A percentile compares a stretch with the other conserved stretches of the same genome.
Evolutionary conservation across 2,797 vertebrate species (phyloP).

Genomic region (Eutrigla gurnardus): DNA sequence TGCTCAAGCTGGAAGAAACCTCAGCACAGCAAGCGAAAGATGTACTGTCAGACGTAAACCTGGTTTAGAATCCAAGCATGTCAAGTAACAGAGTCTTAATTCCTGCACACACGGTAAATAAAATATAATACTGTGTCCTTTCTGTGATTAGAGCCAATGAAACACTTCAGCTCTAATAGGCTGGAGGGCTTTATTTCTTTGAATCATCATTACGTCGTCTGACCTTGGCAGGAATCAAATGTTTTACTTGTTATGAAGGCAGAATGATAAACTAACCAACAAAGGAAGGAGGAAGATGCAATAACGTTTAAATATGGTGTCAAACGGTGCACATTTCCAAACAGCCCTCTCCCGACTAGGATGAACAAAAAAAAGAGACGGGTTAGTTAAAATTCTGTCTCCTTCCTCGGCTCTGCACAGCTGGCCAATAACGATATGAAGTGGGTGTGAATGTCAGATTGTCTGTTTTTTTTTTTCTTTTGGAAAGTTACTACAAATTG

Average conservation of each 20-base stretch:
- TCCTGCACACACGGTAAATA: slow-evolving; percentile 7
- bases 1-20: slow-evolving; percentile 36
- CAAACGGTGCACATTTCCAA: not conserved
- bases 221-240: not conserved
- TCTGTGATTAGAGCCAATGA: not conserved
- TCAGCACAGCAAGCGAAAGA: slow-evolving; percentile 41
- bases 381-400: not conserved
- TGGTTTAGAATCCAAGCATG: slow-evolving; percentile 27
- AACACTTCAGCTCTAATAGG: not conserved
- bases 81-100: slow-evolving; percentile 16
- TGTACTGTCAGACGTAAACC: slow-evolving; percentile 42
- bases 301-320: not conserved
- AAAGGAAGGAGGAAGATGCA: not conserved
- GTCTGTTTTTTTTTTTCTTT: not conserved
- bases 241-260: not conserved
- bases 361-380: no score
- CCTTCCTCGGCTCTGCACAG: not conserved
- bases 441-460: not conserved
- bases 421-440: not conserved
- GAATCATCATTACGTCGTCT: not conserved
- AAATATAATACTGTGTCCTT: slow-evolving; percentile 4
- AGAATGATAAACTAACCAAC: not conserved
- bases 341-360: not conserved
- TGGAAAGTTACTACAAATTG: not conserved
- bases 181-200: no score